Percentiles rank a stretch among this genome's conserved stretches.
phyloP scores from a whole-genome alignment of 2,888 invertebrate species.

The Xanthorhoe spadicearia region DNA sequence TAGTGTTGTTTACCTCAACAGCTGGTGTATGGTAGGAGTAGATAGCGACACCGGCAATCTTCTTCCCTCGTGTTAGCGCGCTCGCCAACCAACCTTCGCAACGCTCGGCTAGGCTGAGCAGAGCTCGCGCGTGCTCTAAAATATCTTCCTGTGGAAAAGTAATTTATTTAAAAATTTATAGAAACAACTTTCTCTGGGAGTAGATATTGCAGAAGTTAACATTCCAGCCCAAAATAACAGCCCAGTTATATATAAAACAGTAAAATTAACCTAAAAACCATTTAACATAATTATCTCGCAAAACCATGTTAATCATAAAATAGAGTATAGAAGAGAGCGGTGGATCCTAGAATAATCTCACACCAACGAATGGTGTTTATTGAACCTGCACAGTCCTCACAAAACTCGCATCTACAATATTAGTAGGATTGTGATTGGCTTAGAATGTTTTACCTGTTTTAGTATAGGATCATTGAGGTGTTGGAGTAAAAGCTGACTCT shows the following conservation, averaged over 20 bases:
- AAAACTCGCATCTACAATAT: neutral
- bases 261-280: no score
- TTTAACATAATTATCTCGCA: no score
- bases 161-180: neutral
- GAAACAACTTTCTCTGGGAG: no score
- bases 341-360: no score
- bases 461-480: conserved; percentile 60
- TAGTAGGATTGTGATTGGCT: no score
- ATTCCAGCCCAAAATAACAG: no score
- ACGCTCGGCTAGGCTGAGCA: conserved; percentile 61
- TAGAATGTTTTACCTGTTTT: conserved; percentile 57
- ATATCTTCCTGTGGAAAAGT: conserved; percentile 69
- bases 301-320: no score
- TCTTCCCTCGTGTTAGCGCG: conserved; percentile 56
- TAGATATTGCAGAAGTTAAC: no score
- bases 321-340: no score
- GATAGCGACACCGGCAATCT: conserved; percentile 64
- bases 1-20: conserved; percentile 52
- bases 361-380: no score
- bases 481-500: conserved; percentile 58
- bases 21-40: conserved; percentile 63
- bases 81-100: conserved; percentile 61
- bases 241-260: no score
- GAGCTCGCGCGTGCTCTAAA: conserved; percentile 64
- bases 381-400: no score